Evolutionary conservation across 2,113 vertebrate genomes (phyloP), one percentile per base, ranked within the genome.

Genomic region (Eclectus roratus): DNA sequence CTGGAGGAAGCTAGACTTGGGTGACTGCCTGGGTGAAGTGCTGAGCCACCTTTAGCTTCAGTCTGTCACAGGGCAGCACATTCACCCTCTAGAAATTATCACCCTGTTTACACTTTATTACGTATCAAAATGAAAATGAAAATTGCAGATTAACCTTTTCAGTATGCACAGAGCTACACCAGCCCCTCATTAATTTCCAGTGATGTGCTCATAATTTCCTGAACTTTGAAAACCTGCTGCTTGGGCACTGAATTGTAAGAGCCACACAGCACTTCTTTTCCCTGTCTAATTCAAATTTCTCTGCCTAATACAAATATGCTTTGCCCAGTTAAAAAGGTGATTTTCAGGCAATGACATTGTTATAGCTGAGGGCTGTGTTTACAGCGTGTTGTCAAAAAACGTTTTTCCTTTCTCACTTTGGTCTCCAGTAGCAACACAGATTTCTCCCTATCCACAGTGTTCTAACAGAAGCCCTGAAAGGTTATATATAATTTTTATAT

Each of bases 341-440:
- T 66, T 47, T 69, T 82, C 71, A 41, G 76, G 68, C 53, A 47
- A 24, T 60, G 50, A 14, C 2, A 0, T 5, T 39, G 60, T 23
- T 46, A 20, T 5, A 89, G 44, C 31, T 61, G 44, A 79, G 33
- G 43, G 7, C 35, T 47, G 15, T 64, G 84, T 23, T 87, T 1
- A 0, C 1, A 4, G 31, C 6, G 7, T 2, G 3, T 55, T 63
- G 60, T 63, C 46, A 61, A 61, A n/a, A 66, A 47, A 46, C 33
- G 53, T 50, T 41, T 46, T 56, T 47, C 61, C 33, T 78, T 71
- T 83, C 52, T 68, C 1, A 0, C 55, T 68, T 33, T 27, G 23
- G 68, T 94, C 53, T 87, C 85, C 80, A 79, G 61, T 55, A 94
- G 93, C 61, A 94, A 81, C 91, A 69, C 5, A 8, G 78, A 72